Evolutionary conservation across 2,113 vertebrate species (phyloP).

Genomic region (Stegostoma tigrinum): DNA sequence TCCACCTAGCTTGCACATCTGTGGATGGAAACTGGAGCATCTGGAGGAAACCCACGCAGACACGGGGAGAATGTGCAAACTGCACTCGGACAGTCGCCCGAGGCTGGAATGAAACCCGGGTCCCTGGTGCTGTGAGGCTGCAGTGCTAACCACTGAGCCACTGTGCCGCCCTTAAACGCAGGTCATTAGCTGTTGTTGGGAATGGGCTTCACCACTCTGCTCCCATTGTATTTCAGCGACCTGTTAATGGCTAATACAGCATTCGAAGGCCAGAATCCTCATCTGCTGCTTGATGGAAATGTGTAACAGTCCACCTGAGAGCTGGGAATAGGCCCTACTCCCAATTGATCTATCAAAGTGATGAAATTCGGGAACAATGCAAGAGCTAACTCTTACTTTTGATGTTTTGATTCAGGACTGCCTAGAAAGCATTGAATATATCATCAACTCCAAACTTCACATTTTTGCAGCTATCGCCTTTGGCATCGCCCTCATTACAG

Average conservation of each 20-base stretch:
- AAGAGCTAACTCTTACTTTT: not conserved
- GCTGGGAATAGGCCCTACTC: not conserved
- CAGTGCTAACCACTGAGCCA: too few species aligned
- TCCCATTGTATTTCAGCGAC: not conserved
- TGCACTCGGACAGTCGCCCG: too few species aligned
- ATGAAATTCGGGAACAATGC: not conserved
- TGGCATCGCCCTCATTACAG: not conserved
- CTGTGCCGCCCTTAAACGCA: too few species aligned
- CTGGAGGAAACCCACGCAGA: too few species aligned
- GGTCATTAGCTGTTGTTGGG: not conserved
- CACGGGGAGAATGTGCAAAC: too few species aligned
- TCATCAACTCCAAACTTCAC: slow-evolving; percentile 17
- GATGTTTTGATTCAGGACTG: not conserved
- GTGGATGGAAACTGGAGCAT: too few species aligned
- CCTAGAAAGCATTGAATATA: not conserved
- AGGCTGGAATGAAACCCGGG: too few species aligned
- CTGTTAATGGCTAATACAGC: not conserved
- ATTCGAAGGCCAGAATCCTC: not conserved
- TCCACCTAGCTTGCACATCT: too few species aligned
- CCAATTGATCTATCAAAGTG: not conserved
- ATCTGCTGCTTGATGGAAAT: not conserved
- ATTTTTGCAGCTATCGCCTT: slow-evolving; percentile 1
- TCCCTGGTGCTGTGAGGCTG: too few species aligned
- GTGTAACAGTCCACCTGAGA: not conserved
- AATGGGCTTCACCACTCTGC: not conserved